Base-by-base conservation (phyloP, 1,140 invertebrate species). In the Bursaphelenchus mucronatus region DNA sequence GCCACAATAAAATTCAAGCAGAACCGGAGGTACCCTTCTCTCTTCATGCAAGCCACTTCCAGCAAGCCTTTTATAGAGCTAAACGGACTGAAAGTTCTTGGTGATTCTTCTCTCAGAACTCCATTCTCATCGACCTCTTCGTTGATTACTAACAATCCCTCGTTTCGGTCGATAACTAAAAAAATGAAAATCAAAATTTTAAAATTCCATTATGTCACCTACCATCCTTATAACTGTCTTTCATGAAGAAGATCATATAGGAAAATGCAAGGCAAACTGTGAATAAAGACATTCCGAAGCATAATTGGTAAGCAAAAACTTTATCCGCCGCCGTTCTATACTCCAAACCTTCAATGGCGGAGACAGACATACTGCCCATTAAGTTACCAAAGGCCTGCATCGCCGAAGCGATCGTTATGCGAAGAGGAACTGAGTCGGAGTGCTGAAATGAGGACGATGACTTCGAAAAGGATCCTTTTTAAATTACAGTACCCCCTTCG, bases 1-100 rank as follows among this genome's bases (percentile, higher is more conserved):
- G 52, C 13, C 19, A 68, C 55, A 15, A 17, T 51, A 9, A 68
- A 21, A n/a, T 53, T 59, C 13, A 68, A 45, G 30, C 67, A 68
- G 15, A 68, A 53, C 44, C 67, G 66, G 8, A 46, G 58, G 8
- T 45, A 68, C 0, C 66, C 66, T 2, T 21, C 54, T 10, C 67
- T 41, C 19, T 43, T 19, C 13, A 17, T 43, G 30, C 44, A 63
- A 8, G 30, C 10, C 21, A 39, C 47, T 30, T 30, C 55, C n/a
- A 39, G 21, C 43, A 40, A 64, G 10, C 40, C 30, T 57, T 13
- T 61, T 51, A 49, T 64, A 9, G 17, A 39, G 53, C n/a, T 17
- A 30, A 15, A 61, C 47, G 17, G 39, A 39, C 19, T 61, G 15
- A 3, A 30, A 30, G 30, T 30, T 30, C 30, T 30, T 30, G 30